Percentiles rank a stretch among this genome's conserved stretches.
Evolutionary conservation across 2,113 vertebrate genomes (phyloP).

Genomic region (Strix aluco): DNA sequence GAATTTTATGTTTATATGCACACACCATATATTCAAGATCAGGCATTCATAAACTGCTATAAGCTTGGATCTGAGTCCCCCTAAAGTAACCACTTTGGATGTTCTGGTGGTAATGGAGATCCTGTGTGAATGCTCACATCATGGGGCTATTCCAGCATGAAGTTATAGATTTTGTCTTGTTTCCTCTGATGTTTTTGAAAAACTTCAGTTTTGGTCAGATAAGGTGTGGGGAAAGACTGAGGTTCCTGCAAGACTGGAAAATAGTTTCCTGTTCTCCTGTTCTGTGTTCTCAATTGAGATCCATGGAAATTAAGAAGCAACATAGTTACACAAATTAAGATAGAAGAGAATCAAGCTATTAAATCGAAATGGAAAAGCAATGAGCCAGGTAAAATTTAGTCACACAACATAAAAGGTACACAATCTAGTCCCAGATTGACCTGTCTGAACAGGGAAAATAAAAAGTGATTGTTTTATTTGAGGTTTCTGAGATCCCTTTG

Average conservation of each 20-base stretch:
- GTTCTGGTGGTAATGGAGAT: neutral
- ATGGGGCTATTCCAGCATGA: neutral
- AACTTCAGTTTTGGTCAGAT: neutral
- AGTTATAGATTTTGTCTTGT: neutral
- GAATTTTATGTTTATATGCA: neutral
- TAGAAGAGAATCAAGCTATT: neutral
- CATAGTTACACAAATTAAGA: neutral
- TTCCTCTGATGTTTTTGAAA: neutral
- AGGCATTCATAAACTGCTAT: neutral
- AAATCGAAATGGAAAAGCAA: slow-evolving; percentile 2
- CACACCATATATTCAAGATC: neutral
- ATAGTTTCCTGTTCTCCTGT: neutral
- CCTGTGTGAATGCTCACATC: neutral
- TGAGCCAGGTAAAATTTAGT: neutral
- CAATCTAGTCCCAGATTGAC: neutral
- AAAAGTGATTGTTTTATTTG: neutral
- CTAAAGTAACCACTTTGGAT: neutral
- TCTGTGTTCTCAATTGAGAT: neutral
- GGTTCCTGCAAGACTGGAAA: neutral
- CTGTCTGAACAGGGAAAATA: neutral
- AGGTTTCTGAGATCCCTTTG: neutral
- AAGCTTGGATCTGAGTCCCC: neutral
- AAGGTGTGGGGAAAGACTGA: neutral
- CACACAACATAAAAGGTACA: neutral
- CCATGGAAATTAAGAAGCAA: neutral